These are phyloP conservation scores for Calycopis cecrops DNA, from an alignment of 1,140 invertebrate species.

Conservation along the genomic window DNA sequence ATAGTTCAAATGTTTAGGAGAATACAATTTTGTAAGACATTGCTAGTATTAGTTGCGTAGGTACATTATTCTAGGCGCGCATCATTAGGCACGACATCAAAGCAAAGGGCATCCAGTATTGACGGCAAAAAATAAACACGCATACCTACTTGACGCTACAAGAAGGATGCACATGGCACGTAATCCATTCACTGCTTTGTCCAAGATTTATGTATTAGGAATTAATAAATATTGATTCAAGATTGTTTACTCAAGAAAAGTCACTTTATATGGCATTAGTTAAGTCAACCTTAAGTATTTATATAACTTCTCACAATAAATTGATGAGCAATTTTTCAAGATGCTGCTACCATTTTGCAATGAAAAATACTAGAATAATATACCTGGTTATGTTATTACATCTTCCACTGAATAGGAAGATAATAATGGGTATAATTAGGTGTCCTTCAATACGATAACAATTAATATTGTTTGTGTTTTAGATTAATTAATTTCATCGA, in stretches of 20 bases:
- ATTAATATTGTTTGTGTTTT: no score
- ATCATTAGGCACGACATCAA: slow-evolving; percentile 32
- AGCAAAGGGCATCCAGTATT: slow-evolving; percentile 35
- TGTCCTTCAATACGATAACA: no score
- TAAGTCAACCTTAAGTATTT: no score
- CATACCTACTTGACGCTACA: slow-evolving; percentile 21
- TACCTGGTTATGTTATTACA: no score
- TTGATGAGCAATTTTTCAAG: no score
- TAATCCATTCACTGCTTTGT: slow-evolving; percentile 24
- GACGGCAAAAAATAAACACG: slow-evolving; percentile 32
- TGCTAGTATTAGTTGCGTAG: slow-evolving; percentile 13
- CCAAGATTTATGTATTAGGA: slow-evolving; percentile 3
- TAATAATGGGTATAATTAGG: no score
- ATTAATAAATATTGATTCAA: slow-evolving; percentile 15
- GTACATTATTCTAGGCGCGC: slow-evolving; percentile 22
- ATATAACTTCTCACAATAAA: no score
- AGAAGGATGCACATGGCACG: slow-evolving; percentile 29
- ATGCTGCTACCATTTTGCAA: background rate
- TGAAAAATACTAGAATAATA: no score
- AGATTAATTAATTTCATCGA: no score
- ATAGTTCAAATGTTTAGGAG: background rate
- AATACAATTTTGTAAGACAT: background rate
- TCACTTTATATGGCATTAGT: slow-evolving; percentile 4
- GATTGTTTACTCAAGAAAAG: slow-evolving; percentile 9
- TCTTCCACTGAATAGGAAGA: no score